phyloP scores from a whole-genome alignment of 2,113 vertebrate species.

The Leucosticte australis region DNA sequence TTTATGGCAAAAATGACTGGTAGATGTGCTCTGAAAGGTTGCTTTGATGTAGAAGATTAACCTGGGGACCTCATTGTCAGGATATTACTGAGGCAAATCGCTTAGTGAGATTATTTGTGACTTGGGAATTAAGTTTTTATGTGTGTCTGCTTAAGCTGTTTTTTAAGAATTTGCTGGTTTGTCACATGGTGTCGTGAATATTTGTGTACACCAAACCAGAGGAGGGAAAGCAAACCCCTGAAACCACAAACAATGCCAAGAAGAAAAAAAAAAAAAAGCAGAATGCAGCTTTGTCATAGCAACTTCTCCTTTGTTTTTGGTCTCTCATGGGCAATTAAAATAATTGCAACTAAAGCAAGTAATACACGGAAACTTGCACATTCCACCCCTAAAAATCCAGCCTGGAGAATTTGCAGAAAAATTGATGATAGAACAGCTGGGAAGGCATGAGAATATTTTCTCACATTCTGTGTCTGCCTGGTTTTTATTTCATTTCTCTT shows the following conservation, averaged over 20 bases:
- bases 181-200: background rate
- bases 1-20: slow-evolving; percentile 17
- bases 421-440: background rate
- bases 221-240: background rate
- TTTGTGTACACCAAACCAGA: background rate
- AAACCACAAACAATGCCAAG: background rate
- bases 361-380: background rate
- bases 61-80: slow-evolving; percentile 48
- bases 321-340: background rate
- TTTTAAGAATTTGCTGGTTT: slow-evolving; percentile 25
- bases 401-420: background rate
- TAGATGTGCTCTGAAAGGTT: slow-evolving; percentile 23
- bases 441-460: background rate
- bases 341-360: background rate
- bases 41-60: slow-evolving; percentile 54
- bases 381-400: background rate
- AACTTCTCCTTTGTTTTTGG: background rate
- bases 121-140: slow-evolving; percentile 62
- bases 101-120: slow-evolving; percentile 60
- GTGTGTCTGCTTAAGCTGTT: slow-evolving; percentile 26
- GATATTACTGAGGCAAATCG: slow-evolving; percentile 37
- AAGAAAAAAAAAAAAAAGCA: background rate
- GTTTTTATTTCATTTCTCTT: background rate
- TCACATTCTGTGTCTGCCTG: background rate
- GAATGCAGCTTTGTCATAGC: background rate